A percentile compares a stretch with the other conserved stretches of the same genome.
Conservation (phyloP, 2,113 vertebrate genomes). For the Lophura nycthemera region DNA sequence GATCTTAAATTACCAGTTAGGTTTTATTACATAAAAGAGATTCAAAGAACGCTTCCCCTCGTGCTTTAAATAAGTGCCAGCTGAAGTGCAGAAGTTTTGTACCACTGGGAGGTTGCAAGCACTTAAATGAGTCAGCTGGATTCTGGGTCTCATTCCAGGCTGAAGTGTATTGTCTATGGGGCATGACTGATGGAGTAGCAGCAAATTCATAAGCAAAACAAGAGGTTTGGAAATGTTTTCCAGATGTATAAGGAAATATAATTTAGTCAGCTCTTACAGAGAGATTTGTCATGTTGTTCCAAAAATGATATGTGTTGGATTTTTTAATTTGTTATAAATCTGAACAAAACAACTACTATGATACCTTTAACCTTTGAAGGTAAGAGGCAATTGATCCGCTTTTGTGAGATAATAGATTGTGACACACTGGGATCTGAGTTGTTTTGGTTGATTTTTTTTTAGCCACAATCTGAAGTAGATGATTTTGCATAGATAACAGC, state of each 20-base stretch:
- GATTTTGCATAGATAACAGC: background rate
- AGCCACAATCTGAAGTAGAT: background rate
- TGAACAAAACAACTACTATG: background rate
- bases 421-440: background rate
- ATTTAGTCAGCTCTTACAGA: background rate
- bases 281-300: background rate
- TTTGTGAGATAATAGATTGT: background rate
- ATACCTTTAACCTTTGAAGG: background rate
- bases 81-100: constrained; percentile 53
- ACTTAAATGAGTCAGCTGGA: constrained; percentile 21
- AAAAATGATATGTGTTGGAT: background rate
- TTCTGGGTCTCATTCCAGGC: background rate
- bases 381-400: background rate
- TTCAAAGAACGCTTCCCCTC: background rate
- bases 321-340: background rate
- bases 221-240: background rate
- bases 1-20: constrained; percentile 64
- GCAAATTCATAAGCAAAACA: background rate
- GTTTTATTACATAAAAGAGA: constrained; percentile 68
- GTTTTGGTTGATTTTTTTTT: background rate
- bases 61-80: constrained; percentile 32
- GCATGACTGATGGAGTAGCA: background rate
- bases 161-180: background rate
- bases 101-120: constrained; percentile 2
- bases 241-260: background rate